Base-by-base conservation (phyloP, 2,888 invertebrate genomes). In the Druceiella hillmani region DNA sequence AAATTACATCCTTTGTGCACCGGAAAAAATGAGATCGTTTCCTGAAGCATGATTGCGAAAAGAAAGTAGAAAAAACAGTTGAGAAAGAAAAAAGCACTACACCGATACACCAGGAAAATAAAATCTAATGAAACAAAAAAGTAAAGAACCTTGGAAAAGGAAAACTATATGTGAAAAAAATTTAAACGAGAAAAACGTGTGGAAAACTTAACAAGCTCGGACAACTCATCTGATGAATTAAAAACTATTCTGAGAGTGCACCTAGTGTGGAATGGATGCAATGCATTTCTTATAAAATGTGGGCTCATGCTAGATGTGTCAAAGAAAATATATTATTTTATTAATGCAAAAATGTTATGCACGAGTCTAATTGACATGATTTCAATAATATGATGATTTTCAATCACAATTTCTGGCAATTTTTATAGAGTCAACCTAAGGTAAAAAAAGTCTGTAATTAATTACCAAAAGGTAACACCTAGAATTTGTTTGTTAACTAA, bases 1-100 rank as follows among this genome's bases (percentile, higher is more conserved):
- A n/a, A n/a, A n/a, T n/a, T 20, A 20, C 22, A 20, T 20, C 22
- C 22, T 20, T 20, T 20, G n/a, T 20, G 22, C 22, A n/a, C 22
- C 22, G 22, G 22, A 20, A 20, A 6, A 7, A n/a, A 20, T 20
- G n/a, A 20, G 22, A 20, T n/a, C 22, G 6, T 20, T 20, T 7
- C 22, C n/a, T 20, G n/a, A 20, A 20, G 22, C 22, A 20, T 6
- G 22, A 20, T n/a, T 20, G 22, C 22, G 22, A 20, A 20, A 20
- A 20, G 22, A 20, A 20, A 20, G 6, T n/a, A 20, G n/a, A 20
- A 20, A n/a, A 20, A 20, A 20, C 22, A 20, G n/a, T n/a, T 7
- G 22, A n/a, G n/a, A 20, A 20, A 20, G 22, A 20, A 20, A 20
- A 20, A 20, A n/a, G n/a, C n/a, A n/a, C 22, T 7, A 6, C 22